Conservation (phyloP, 37 sponge, comb jelly and placozoan species). For the Halisarca cf. caerulea region DNA sequence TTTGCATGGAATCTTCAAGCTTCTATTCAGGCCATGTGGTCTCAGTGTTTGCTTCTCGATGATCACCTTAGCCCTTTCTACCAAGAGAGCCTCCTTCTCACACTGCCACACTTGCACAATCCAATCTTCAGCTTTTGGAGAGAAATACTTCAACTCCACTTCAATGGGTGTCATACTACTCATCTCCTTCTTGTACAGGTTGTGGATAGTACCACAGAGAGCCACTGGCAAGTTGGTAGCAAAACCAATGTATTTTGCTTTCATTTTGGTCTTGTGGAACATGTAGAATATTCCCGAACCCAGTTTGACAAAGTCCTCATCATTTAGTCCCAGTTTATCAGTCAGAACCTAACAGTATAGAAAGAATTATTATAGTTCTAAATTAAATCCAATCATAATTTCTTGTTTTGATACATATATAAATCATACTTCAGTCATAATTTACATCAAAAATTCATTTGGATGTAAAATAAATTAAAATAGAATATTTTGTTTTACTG, state of each 20-base stretch:
- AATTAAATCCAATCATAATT: no score
- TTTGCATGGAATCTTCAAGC: background rate
- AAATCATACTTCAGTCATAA: no score
- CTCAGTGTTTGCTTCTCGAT: background rate
- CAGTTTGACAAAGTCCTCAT: background rate
- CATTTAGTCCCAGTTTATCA: background rate
- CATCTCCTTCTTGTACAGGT: constrained; percentile 15
- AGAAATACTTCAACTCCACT: constrained; percentile 18
- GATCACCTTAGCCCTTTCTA: background rate
- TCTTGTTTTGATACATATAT: no score
- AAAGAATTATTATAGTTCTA: no score
- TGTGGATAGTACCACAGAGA: background rate
- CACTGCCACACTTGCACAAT: background rate
- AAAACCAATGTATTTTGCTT: background rate
- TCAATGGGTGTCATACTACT: background rate
- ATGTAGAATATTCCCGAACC: background rate
- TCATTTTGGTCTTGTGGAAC: background rate
- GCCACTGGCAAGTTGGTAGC: background rate
- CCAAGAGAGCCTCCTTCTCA: background rate
- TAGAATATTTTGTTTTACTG: background rate
- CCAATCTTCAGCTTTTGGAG: background rate
- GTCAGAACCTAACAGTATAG: background rate
- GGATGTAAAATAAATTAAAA: background rate
- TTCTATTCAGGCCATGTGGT: background rate
- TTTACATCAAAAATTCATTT: background rate